These are phyloP conservation scores for Poecilia velifera DNA, from an alignment of 2,797 vertebrate species.

Conservation along the genomic window DNA sequence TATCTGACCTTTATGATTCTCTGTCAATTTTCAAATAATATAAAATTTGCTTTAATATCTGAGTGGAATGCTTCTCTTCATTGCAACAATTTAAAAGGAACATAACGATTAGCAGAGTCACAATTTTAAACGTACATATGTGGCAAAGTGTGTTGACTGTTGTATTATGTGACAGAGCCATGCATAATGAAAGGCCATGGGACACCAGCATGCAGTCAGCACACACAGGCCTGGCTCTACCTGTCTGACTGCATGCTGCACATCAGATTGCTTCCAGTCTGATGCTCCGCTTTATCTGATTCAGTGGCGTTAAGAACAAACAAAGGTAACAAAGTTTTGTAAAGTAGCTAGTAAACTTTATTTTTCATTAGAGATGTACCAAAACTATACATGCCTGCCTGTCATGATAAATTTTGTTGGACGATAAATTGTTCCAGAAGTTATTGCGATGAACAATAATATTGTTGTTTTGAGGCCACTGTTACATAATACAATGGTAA, in stretches of 20 bases:
- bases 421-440: no score
- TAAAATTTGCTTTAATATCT: not conserved
- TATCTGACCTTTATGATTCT: not conserved
- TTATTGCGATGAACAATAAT: no score
- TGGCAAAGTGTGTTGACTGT: conserved; percentile 25
- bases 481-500: no score
- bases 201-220: conserved; percentile 50
- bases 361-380: not conserved
- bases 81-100: not conserved
- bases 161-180: conserved; percentile 56
- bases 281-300: conserved; percentile 14
- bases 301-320: not conserved
- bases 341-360: not conserved
- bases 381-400: not conserved
- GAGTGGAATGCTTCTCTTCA: not conserved
- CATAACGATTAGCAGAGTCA: not conserved
- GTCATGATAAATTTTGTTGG: not conserved
- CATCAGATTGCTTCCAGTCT: conserved; percentile 23
- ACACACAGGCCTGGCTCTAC: conserved; percentile 19
- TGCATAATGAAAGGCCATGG: conserved; percentile 78
- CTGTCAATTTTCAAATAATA: not conserved
- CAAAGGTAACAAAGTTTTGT: not conserved
- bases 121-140: not conserved
- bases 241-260: conserved; percentile 30
- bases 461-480: no score